Base-by-base conservation (phyloP, 2,797 vertebrate genomes). In the Acanthurus lineatus region DNA sequence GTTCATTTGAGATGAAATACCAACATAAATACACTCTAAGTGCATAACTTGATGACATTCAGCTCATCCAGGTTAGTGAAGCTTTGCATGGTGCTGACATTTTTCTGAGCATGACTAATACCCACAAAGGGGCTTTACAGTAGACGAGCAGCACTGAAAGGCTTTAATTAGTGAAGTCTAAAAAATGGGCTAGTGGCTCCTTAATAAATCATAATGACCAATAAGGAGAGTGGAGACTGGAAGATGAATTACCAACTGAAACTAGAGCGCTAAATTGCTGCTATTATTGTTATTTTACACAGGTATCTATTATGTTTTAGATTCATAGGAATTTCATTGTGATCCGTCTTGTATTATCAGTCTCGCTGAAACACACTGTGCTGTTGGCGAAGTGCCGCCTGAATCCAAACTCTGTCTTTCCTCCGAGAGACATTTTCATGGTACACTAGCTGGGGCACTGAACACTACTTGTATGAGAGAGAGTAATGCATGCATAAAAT, bases 401-500 rank as follows among this genome's bases (percentile, higher is more conserved):
- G 56, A 58, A 73, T 51, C 14, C 4, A 73, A 84, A 54, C 72
- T 58, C 48, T 40, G 52, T 14, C 45, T 73, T 65, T 73, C 40
- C 62, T 66, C 56, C 22, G 16, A 74, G 81, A 80, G 58, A 61
- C 20, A 28, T 77, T 80, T 88, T 82, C 79, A 81, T 65, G 78
- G 59, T 68, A 73, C 69, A 76, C 70, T 69, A 58, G 79, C 59
- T 49, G 0, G 16, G 16, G 56, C 16, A 19, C 51, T 75, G 67
- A 61, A 32, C 59, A 11, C 40, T 56, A 53, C 25, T 15, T 5
- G 35, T 7, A 58, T 35, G 32, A 35, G 32, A 49, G 44, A 67
- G 75, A 84, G 83, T 61, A 69, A 88, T 66, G 80, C 86, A 85
- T 78, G 85, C 81, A 82, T 81, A 48, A 81, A 86, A 81, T 77